Percentiles rank a stretch among this genome's conserved stretches.
These are phyloP conservation scores for Patella depressa DNA, from an alignment of 2,888 invertebrate genomes.

Conservation along the genomic window DNA sequence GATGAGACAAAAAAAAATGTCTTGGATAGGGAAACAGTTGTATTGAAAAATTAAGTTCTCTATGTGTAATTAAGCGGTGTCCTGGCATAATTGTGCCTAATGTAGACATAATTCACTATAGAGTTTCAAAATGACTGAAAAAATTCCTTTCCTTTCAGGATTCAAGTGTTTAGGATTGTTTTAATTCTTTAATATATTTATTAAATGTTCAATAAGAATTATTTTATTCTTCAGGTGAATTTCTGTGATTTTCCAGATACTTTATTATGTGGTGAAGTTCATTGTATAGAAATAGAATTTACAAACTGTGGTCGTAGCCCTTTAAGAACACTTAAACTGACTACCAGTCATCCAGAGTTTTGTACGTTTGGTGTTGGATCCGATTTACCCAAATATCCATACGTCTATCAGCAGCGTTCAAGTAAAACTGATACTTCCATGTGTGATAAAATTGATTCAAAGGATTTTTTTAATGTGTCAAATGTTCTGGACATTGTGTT, in stretches of 20 bases:
- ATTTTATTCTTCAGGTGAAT: conserved; percentile 75
- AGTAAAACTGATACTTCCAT: conserved; percentile 15
- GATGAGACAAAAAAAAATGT: neutral
- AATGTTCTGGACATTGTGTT: conserved; percentile 60
- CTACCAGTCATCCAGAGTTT: conserved; percentile 81
- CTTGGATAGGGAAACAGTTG: neutral
- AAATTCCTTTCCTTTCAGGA: too few species aligned
- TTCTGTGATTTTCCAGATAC: conserved; percentile 80
- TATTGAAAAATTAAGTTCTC: too few species aligned
- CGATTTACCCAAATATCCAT: conserved; percentile 52
- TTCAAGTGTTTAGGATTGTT: too few species aligned
- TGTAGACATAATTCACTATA: too few species aligned
- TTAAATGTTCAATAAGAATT: too few species aligned
- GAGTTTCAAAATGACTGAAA: too few species aligned
- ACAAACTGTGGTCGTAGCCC: conserved; percentile 78
- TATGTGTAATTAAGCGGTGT: too few species aligned
- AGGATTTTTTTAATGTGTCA: conserved; percentile 33
- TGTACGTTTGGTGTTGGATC: conserved; percentile 74
- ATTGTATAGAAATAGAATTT: conserved; percentile 79
- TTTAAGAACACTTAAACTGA: conserved; percentile 72
- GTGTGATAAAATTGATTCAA: conserved; percentile 16
- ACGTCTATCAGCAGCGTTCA: conserved; percentile 50
- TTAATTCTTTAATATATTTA: too few species aligned
- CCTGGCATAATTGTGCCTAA: too few species aligned
- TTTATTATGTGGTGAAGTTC: conserved; percentile 83